Percentiles rank a stretch among this genome's conserved stretches.
phyloP scores from a whole-genome alignment of 2,113 vertebrate genomes.

The Lagopus muta region DNA sequence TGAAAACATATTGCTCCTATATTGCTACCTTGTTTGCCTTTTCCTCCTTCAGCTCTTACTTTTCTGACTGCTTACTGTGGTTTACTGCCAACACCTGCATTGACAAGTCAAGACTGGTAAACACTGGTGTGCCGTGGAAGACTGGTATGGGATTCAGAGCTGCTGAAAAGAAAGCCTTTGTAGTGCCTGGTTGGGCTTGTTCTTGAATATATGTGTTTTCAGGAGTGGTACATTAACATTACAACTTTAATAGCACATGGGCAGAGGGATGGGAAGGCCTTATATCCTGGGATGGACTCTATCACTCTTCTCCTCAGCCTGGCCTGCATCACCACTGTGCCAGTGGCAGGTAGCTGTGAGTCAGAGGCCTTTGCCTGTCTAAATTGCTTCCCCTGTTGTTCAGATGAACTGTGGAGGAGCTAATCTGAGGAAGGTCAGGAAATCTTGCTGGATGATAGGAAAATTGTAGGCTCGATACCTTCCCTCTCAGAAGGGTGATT shows the following conservation, averaged over 20 bases:
- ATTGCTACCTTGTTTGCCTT: background rate
- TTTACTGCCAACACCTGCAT: background rate
- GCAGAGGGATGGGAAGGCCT: background rate
- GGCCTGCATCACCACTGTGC: background rate
- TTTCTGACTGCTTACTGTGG: background rate
- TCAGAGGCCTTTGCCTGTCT: background rate
- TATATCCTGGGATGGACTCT: background rate
- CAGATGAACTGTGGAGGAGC: background rate
- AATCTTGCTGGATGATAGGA: background rate
- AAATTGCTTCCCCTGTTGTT: background rate
- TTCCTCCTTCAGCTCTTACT: constrained; percentile 1
- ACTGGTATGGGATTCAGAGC: background rate
- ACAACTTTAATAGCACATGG: background rate
- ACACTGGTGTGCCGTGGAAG: background rate
- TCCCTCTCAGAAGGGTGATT: background rate
- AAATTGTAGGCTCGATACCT: background rate
- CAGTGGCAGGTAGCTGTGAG: background rate
- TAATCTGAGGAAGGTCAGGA: background rate
- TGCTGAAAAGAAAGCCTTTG: background rate
- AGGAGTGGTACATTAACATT: background rate
- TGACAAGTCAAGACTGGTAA: background rate
- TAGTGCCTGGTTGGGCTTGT: background rate
- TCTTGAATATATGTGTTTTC: background rate
- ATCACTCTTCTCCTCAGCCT: background rate
- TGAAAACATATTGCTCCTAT: background rate